These are phyloP conservation scores for Chaetops frenatus DNA, from an alignment of 2,113 vertebrate genomes.

Conservation along the genomic window DNA sequence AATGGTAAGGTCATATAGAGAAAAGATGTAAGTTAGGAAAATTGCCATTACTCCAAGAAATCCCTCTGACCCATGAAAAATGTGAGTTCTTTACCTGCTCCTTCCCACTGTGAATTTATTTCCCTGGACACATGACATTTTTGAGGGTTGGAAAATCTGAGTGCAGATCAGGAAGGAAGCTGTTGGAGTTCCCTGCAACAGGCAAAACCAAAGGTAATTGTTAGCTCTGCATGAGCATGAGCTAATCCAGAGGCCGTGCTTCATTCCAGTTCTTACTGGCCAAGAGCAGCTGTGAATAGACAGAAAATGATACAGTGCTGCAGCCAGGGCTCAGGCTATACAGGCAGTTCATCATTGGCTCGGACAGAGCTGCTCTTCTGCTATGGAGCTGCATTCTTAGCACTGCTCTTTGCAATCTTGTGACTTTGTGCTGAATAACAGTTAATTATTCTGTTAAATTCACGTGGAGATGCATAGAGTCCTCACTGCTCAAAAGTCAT, in stretches of 20 bases:
- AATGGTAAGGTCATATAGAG: not conserved
- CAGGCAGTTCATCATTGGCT: not conserved
- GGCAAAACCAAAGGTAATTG: conserved; percentile 24
- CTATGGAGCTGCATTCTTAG: not conserved
- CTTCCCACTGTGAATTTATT: not conserved
- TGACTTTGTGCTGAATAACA: conserved; percentile 23
- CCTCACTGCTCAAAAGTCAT: not conserved
- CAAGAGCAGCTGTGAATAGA: conserved; percentile 7
- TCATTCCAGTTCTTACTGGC: not conserved
- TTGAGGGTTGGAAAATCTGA: conserved; percentile 21
- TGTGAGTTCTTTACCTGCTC: not conserved
- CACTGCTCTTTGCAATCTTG: not conserved
- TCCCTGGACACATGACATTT: not conserved
- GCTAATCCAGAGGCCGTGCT: not conserved
- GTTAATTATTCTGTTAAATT: conserved; percentile 36
- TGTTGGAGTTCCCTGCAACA: not conserved
- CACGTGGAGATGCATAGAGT: not conserved
- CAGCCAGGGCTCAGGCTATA: not conserved
- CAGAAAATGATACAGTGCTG: not conserved
- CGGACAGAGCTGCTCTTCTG: not conserved
- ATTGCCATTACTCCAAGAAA: not conserved
- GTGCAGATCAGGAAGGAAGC: not conserved
- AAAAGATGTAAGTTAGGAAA: not conserved
- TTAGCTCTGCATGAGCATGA: conserved; percentile 1
- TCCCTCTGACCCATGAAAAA: not conserved